These are phyloP conservation scores for Xylocopa sonorina DNA, from an alignment of 1,140 invertebrate species.

Conservation along the genomic window DNA sequence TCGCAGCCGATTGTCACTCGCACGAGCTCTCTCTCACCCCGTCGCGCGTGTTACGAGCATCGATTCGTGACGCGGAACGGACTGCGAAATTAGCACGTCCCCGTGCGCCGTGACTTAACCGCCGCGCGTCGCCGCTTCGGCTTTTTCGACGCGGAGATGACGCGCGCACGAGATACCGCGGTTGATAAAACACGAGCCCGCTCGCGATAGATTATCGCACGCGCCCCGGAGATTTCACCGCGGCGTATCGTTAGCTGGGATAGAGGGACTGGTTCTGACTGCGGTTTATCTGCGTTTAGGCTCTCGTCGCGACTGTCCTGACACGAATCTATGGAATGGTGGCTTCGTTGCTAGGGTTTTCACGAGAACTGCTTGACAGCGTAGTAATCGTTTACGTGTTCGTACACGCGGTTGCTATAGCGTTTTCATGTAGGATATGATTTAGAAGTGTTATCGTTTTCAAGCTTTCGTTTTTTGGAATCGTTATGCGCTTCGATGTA, in stretches of 20 bases:
- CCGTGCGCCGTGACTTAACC: background rate
- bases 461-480: no score
- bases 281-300: background rate
- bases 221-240: background rate
- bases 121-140: background rate
- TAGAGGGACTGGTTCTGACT: no score
- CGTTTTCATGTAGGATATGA: no score
- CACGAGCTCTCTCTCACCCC: background rate
- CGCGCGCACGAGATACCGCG: background rate
- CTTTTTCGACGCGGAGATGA: background rate
- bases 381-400: no score
- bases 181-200: constrained; percentile 1
- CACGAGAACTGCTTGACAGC: no score
- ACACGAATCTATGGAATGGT: no score
- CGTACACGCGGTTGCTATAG: no score
- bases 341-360: no score
- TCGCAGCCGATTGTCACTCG: constrained; percentile 28
- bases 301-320: no score
- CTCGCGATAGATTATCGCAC: constrained; percentile 24
- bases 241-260: background rate
- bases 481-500: no score
- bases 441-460: no score
- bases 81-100: constrained; percentile 15
- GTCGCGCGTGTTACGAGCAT: constrained; percentile 1
- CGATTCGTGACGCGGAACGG: constrained; percentile 26